These are phyloP conservation scores for Drosophila micromelanica DNA, from an alignment of 1,140 invertebrate genomes.

Conservation along the genomic window DNA sequence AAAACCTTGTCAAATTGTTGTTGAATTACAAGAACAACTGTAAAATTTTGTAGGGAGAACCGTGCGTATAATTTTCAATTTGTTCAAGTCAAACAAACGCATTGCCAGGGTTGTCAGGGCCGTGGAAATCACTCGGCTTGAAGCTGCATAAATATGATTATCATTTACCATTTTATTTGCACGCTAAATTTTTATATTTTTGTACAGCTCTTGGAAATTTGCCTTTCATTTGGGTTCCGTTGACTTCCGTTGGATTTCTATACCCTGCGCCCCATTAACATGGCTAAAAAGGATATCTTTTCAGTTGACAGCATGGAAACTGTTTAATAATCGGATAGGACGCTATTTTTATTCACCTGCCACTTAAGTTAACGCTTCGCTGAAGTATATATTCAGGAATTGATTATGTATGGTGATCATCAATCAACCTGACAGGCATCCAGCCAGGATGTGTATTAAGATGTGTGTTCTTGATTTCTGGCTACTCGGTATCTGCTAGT, in stretches of 20 bases:
- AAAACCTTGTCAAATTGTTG: slow-evolving; percentile 62
- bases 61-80: slow-evolving; percentile 80
- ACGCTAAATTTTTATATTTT: slow-evolving; percentile 24
- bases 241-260: slow-evolving; percentile 13
- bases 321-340: too few relatives aligned
- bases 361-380: too few relatives aligned
- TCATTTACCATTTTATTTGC: slow-evolving; percentile 67
- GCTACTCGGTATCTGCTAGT: slow-evolving; percentile 2
- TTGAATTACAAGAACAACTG: slow-evolving; percentile 67
- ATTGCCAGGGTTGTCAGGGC: slow-evolving; percentile 19
- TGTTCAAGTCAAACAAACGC: slow-evolving; percentile 79
- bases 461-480: background rate
- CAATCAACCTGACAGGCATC: too few relatives aligned
- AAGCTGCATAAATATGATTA: slow-evolving; percentile 76
- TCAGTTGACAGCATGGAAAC: too few relatives aligned
- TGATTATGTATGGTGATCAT: too few relatives aligned
- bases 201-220: slow-evolving; percentile 51
- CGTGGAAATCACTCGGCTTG: slow-evolving; percentile 51
- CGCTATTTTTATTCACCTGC: too few relatives aligned
- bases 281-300: background rate
- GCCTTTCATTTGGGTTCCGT: slow-evolving; percentile 55
- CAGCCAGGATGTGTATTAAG: too few relatives aligned
- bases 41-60: slow-evolving; percentile 34
- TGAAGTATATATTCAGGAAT: too few relatives aligned
- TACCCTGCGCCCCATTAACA: slow-evolving; percentile 4